Percentiles rank a stretch among this genome's conserved stretches.
Evolutionary conservation across 2,797 vertebrate genomes (phyloP).

Genomic region (Danionella dracula): DNA sequence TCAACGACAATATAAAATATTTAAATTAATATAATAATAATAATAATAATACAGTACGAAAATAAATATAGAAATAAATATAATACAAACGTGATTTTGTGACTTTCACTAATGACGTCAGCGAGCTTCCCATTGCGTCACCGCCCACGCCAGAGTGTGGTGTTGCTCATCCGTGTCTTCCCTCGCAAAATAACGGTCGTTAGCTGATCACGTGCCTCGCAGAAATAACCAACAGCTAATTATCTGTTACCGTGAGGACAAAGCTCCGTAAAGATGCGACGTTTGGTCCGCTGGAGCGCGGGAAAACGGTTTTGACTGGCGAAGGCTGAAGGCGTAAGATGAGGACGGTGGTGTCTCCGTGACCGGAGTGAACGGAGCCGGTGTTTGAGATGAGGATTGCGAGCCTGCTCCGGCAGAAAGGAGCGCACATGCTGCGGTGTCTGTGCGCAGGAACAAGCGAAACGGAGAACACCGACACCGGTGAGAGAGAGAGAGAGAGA

Average conservation of each 20-base stretch:
- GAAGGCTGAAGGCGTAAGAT: neutral
- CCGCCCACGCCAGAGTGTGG: neutral
- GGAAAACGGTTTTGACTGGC: neutral
- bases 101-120: conserved; percentile 17
- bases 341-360: neutral
- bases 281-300: neutral
- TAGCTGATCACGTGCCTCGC: neutral
- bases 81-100: no score
- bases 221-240: neutral
- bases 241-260: neutral
- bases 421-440: conserved; percentile 87
- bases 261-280: neutral
- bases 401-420: conserved; percentile 76
- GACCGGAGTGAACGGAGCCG: conserved; percentile 41
- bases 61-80: neutral
- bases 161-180: conserved; percentile 10
- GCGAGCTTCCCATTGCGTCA: neutral
- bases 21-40: no score
- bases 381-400: conserved; percentile 70
- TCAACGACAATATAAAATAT: no score
- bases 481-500: conserved; percentile 56
- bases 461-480: conserved; percentile 71
- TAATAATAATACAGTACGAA: no score
- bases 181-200: conserved; percentile 15
- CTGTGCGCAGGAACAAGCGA: conserved; percentile 81